Evolutionary conservation across 2,797 vertebrate species (phyloP).

Genomic region (Telmatherina bonti): DNA sequence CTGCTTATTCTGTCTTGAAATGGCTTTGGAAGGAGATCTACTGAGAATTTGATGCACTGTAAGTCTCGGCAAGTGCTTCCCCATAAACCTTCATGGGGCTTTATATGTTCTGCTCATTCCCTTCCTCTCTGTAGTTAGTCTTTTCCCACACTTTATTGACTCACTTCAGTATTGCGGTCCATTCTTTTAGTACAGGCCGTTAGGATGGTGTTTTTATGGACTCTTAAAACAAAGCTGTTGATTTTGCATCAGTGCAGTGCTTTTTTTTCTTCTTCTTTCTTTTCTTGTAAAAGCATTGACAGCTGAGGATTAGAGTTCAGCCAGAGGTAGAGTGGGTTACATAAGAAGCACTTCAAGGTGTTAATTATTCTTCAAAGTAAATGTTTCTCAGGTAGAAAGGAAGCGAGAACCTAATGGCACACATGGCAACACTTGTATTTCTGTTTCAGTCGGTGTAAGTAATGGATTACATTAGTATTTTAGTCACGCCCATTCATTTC

Average conservation of each 20-base stretch:
- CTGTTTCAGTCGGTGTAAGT: conserved; percentile 9
- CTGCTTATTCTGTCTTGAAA: conserved; percentile 50
- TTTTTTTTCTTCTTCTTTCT: conserved; percentile 20
- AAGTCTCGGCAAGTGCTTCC: conserved; percentile 43
- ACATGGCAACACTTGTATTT: conserved; percentile 20
- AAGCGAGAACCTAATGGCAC: conserved; percentile 39
- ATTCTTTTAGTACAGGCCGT: conserved; percentile 25
- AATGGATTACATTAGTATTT: conserved; percentile 27
- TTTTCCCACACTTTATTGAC: conserved; percentile 28
- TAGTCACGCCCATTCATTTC: conserved; percentile 25
- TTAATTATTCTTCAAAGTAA: conserved; percentile 67
- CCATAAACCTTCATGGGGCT: conserved; percentile 35
- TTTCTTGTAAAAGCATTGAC: conserved; percentile 47
- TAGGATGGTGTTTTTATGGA: conserved; percentile 44
- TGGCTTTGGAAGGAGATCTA: conserved; percentile 53
- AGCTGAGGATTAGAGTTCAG: conserved; percentile 40
- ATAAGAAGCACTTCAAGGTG: conserved; percentile 64
- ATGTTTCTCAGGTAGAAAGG: conserved; percentile 38
- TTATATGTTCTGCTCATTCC: conserved; percentile 15
- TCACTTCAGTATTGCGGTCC: conserved; percentile 33
- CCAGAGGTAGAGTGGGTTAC: conserved; percentile 55
- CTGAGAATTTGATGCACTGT: conserved; percentile 41
- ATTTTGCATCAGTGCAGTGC: conserved; percentile 51
- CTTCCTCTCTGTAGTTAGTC: not conserved
- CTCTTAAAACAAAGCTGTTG: conserved; percentile 53